Evolutionary conservation across 2,113 vertebrate species (phyloP).

Genomic region (Galbula dea): DNA sequence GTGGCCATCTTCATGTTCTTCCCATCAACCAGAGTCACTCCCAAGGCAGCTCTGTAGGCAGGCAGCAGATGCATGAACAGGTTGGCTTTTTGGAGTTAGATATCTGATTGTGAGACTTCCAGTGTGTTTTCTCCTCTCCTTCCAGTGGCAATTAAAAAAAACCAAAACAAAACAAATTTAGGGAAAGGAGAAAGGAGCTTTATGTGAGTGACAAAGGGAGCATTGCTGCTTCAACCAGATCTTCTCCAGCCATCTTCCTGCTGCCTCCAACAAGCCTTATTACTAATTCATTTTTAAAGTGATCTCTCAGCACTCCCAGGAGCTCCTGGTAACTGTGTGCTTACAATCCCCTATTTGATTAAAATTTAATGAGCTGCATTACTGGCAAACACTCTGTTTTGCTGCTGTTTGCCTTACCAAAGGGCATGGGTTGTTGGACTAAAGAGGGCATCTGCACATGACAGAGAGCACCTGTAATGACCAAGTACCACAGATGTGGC

Average conservation of each 20-base stretch:
- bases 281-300: slow-evolving; percentile 69
- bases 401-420: neutral
- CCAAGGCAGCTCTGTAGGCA: neutral
- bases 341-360: slow-evolving; percentile 64
- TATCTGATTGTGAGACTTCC: neutral
- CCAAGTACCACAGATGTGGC: fast-evolving
- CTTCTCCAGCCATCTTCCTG: slow-evolving; percentile 20
- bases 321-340: slow-evolving; percentile 40
- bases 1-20: neutral
- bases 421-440: neutral
- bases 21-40: neutral
- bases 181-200: neutral
- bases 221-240: neutral
- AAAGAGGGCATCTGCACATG: fast-evolving
- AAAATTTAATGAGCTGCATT: slow-evolving; percentile 71
- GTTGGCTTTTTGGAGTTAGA: neutral
- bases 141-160: neutral
- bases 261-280: slow-evolving; percentile 39
- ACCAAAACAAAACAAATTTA: neutral
- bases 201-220: neutral
- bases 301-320: slow-evolving; percentile 50
- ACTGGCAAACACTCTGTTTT: slow-evolving; percentile 64
- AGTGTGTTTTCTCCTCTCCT: neutral
- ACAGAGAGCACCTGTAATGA: fast-evolving
- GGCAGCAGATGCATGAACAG: neutral